Base-by-base conservation (phyloP, 2,888 invertebrate genomes). In the Perizoma affinitatum region DNA sequence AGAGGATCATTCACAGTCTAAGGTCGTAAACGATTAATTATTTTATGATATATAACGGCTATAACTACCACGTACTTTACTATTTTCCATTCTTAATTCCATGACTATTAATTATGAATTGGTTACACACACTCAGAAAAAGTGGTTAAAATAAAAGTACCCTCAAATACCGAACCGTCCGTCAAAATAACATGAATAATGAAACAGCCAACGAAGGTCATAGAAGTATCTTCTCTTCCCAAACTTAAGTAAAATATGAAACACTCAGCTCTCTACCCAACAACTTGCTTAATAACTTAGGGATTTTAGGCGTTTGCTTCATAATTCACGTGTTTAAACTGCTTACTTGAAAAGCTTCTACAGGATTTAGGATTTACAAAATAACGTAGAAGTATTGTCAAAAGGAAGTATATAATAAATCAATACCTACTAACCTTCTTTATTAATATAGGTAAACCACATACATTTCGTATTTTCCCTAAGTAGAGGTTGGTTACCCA, bases 161-260 rank as follows among this genome's bases (percentile, higher is more conserved):
- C 46, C 34, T 46, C 8, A 46, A 34, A 46, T 6, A 49, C 36
- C 22, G 9, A 83, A 83, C 75, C 82, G 72, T 71, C 76, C 74
- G 78, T 83, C 82, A 82, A 80, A 84, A 82, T 75, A 80, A 76
- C 74, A 78, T 85, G 79, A 84, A 85, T 84, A 83, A 83, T 78
- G 78, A 77, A 83, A 64, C 59, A 69, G 63, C 68, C 65, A 65
- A 58, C 55, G 70, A 71, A 64, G 69, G 66, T 66, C 69, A 66
- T 49, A 63, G 63, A 41, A 72, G 69, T 70, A 66, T 70, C 56
- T 70, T 74, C 70, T 69, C 63, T 58, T 65, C 58, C 68, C 72
- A 69, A 79, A 78, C 74, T 79, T 73, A 69, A 67, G 71, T 79
- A 72, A 80, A 81, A 82, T 82, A 84, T 83, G 81, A 78, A 82